These are phyloP conservation scores for Hybos culiciformis DNA, from an alignment of 2,888 invertebrate genomes.

Conservation along the genomic window DNA sequence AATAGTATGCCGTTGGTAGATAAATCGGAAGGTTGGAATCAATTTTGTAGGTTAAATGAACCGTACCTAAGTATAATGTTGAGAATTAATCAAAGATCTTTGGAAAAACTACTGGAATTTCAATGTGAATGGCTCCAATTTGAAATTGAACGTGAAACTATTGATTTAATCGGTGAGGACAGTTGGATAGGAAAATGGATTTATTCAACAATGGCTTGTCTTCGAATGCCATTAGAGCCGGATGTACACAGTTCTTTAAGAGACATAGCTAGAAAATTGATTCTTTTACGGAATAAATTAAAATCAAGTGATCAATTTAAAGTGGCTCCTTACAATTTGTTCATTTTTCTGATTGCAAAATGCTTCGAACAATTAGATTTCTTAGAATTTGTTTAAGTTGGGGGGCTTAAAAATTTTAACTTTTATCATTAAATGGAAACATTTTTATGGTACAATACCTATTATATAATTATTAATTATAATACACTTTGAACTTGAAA, in stretches of 20 bases:
- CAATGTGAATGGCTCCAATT: conserved; percentile 25
- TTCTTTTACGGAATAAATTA: conserved; percentile 24
- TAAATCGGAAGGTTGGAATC: conserved; percentile 22
- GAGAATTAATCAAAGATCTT: conserved; percentile 25
- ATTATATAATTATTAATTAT: too few relatives aligned
- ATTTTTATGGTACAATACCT: too few relatives aligned
- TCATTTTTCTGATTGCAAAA: conserved; percentile 29
- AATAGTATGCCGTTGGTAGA: conserved; percentile 21
- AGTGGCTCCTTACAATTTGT: conserved; percentile 30
- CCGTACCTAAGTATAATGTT: conserved; percentile 28
- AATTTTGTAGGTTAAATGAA: conserved; percentile 24
- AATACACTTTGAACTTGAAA: too few relatives aligned
- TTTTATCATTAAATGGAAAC: too few relatives aligned
- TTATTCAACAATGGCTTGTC: conserved; percentile 28
- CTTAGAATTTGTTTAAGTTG: conserved; percentile 25
- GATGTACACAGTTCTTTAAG: conserved; percentile 28
- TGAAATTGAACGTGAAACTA: conserved; percentile 3
- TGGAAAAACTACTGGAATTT: conserved; percentile 28
- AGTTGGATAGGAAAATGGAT: conserved; percentile 32
- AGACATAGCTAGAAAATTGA: conserved; percentile 28
- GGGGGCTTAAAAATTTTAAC: too few relatives aligned
- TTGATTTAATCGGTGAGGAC: not conserved
- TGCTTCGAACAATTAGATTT: conserved; percentile 32
- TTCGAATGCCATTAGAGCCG: conserved; percentile 32
- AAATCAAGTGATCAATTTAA: conserved; percentile 18